These are phyloP conservation scores for Pardalotus punctatus DNA, from an alignment of 2,113 vertebrate genomes.

Conservation along the genomic window DNA sequence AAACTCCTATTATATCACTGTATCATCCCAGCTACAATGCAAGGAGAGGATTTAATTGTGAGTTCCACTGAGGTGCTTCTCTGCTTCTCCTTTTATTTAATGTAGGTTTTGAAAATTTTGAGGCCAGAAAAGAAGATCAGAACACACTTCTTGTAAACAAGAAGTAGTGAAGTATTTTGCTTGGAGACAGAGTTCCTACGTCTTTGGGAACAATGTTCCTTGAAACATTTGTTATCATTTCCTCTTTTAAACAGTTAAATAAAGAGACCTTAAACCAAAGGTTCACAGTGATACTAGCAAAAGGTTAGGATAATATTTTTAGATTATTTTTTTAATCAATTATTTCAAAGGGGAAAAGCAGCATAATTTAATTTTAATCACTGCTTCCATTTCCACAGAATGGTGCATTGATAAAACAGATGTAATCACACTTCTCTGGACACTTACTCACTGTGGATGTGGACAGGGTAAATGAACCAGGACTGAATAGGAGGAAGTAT, in stretches of 20 bases:
- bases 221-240: constrained; percentile 33
- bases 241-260: constrained; percentile 47
- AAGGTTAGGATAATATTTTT: constrained; percentile 53
- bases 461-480: not conserved
- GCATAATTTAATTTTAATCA: constrained; percentile 13
- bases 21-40: not conserved
- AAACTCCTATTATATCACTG: not conserved
- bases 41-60: not conserved
- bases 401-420: constrained; percentile 2
- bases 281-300: constrained; percentile 14
- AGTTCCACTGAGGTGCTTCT: not conserved
- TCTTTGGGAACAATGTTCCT: constrained; percentile 11
- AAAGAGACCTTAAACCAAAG: constrained; percentile 22
- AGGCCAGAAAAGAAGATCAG: not conserved
- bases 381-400: not conserved
- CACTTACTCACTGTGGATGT: not conserved
- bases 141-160: constrained; percentile 28
- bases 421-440: not conserved
- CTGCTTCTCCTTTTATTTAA: not conserved
- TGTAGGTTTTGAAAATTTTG: not conserved
- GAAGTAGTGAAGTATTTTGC: not conserved
- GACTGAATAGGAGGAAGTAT: constrained; percentile 36
- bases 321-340: constrained; percentile 1
- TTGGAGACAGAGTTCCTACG: not conserved
- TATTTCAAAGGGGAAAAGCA: constrained; percentile 44